phyloP scores from a whole-genome alignment of 2,888 invertebrate genomes.

The Plebejus argus region DNA sequence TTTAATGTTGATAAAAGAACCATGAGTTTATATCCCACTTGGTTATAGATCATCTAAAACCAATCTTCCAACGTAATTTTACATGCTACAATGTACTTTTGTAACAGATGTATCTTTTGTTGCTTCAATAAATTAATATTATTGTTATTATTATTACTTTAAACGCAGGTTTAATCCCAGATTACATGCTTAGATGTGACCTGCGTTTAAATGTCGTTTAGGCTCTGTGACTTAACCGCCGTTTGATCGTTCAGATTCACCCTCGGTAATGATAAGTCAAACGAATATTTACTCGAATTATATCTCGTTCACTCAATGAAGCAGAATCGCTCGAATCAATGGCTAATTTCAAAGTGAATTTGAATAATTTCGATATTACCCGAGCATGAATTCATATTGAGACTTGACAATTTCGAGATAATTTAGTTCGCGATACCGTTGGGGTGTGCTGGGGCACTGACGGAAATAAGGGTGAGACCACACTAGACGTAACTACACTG shows the following conservation, averaged over 20 bases:
- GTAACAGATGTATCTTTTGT: too few species aligned
- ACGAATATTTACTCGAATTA: slow-evolving; percentile 10
- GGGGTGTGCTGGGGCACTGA: neutral
- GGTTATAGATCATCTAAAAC: too few species aligned
- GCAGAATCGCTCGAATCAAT: slow-evolving; percentile 22
- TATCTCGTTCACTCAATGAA: slow-evolving; percentile 21
- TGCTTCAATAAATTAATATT: too few species aligned
- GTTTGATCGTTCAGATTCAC: neutral
- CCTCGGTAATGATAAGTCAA: slow-evolving; percentile 10
- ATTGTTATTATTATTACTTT: too few species aligned
- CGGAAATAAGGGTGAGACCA: neutral
- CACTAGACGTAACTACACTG: neutral
- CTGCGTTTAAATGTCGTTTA: neutral
- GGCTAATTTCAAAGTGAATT: slow-evolving; percentile 24
- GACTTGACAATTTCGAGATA: neutral
- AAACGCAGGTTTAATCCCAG: too few species aligned
- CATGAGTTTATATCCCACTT: too few species aligned
- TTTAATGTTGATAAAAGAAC: too few species aligned
- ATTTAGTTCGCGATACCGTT: neutral
- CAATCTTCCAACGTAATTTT: too few species aligned
- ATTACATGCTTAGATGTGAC: too few species aligned
- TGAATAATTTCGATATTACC: slow-evolving; percentile 20
- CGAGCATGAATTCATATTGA: slow-evolving; percentile 17
- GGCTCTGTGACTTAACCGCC: neutral
- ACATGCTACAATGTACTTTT: too few species aligned